A percentile compares a stretch with the other conserved stretches of the same genome.
Conservation (phyloP, 2,888 invertebrate species). For the Synanthedon formicaeformis region DNA sequence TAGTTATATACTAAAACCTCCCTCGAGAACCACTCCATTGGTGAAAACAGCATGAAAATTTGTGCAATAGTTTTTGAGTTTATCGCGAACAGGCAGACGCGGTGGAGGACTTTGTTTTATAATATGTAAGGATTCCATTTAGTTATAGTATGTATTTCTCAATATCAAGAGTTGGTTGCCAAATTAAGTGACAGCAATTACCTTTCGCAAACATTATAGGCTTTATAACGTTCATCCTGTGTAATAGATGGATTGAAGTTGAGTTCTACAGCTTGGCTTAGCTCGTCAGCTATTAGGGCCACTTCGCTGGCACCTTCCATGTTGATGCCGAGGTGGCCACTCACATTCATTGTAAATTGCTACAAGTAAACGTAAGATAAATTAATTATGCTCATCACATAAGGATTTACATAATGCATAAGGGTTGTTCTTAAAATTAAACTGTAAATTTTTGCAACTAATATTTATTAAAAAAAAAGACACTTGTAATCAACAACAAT, state of each 20-base stretch:
- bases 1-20: no score
- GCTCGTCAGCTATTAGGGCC: constrained; percentile 78
- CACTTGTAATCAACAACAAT: neutral
- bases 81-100: no score
- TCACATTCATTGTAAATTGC: constrained; percentile 45
- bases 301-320: constrained; percentile 72
- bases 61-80: no score
- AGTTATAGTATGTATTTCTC: no score
- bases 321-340: constrained; percentile 21
- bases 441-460: neutral
- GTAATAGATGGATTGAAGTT: constrained; percentile 84
- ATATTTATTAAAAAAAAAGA: neutral
- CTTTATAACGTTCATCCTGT: constrained; percentile 81
- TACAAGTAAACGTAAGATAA: neutral
- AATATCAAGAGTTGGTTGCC: no score
- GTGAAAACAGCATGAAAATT: no score
- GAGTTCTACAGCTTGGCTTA: constrained; percentile 84
- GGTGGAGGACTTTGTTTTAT: no score
- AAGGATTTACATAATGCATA: no score
- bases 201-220: constrained; percentile 86
- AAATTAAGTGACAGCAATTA: constrained; percentile 10
- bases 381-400: no score
- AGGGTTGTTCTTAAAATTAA: no score
- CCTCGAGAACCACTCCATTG: no score
- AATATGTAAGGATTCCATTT: no score